Evolutionary conservation across 1,140 invertebrate genomes (phyloP).

Genomic region (Drosophila ironensis): DNA sequence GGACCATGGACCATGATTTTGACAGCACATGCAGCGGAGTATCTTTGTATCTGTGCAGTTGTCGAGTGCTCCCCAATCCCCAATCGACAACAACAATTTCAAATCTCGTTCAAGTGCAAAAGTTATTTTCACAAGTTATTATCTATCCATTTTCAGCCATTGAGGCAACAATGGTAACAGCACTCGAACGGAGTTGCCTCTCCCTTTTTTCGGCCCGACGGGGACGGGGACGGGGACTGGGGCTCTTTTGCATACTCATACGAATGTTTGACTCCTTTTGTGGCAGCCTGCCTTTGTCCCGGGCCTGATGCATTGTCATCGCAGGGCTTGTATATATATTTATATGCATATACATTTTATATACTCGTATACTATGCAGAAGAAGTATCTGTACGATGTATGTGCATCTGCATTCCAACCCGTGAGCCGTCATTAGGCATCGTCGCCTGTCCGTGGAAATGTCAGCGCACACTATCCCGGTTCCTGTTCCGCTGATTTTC

Average conservation of each 20-base stretch:
- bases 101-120: slow-evolving; percentile 64
- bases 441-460: slow-evolving; percentile 52
- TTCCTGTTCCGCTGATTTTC: neutral
- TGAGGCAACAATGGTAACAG: slow-evolving; percentile 62
- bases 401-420: neutral
- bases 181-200: slow-evolving; percentile 31
- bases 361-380: too few relatives aligned
- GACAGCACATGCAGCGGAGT: slow-evolving; percentile 31
- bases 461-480: slow-evolving; percentile 10
- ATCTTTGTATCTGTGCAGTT: slow-evolving; percentile 11
- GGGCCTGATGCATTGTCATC: slow-evolving; percentile 47
- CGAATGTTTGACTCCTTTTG: slow-evolving; percentile 40
- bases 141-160: slow-evolving; percentile 75
- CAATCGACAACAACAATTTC: too few relatives aligned
- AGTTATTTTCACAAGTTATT: slow-evolving; percentile 80
- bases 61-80: slow-evolving; percentile 17
- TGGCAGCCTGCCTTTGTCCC: slow-evolving; percentile 44
- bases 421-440: slow-evolving; percentile 8
- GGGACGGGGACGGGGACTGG: too few relatives aligned
- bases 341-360: neutral
- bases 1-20: slow-evolving; percentile 56
- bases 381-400: neutral
- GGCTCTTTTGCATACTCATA: slow-evolving; percentile 26
- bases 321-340: slow-evolving; percentile 1
- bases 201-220: neutral